Evolutionary conservation across 2,888 invertebrate species (phyloP), one percentile per base, ranked within the genome.

Genomic region (Tipula vernalis): DNA sequence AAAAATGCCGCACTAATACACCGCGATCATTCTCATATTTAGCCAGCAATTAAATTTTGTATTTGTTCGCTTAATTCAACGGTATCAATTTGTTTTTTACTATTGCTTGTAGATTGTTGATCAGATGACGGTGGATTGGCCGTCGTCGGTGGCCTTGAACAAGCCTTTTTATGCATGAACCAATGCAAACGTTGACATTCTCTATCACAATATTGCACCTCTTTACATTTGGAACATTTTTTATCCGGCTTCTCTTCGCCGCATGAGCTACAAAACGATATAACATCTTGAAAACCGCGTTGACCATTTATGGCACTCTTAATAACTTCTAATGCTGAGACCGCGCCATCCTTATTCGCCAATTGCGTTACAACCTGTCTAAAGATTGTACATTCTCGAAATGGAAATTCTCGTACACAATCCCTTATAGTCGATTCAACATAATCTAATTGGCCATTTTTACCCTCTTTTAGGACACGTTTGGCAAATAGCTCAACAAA

Each of bases 131-230:
- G 44, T 10, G 44, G 44, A 44, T 44, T 44, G 44, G 10, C 89
- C 88, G 89, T 91, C 87, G 93, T 93, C 0, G 92, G 91, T 88
- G 95, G 93, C 88, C 95, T 92, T 87, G 95, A 94, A 90, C 97
- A 98, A 51, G 94, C 95, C 90, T 97, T 97, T 91, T 97, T 97
- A 91, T 98, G 97, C 89, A 96, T 94, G 90, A 96, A 96, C 97
- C 97, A 97, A 90, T 97, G 98, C 85, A 98, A 92, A 88, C 97
- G 95, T 91, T 99, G 99, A 91, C 99, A 99, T 90, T 96, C 96
- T 87, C 96, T 93, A 91, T 98, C 96, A 92, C 99, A 99, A 91
- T 99, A 99, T 90, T 96, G 95, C 86, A 97, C 97, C 87, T 94
- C 94, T 93, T 97, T 98, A 92, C 99, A 99, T 90, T 97, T 97